Conservation (phyloP, 2,888 invertebrate genomes). For the Dysmachus trigonus region DNA sequence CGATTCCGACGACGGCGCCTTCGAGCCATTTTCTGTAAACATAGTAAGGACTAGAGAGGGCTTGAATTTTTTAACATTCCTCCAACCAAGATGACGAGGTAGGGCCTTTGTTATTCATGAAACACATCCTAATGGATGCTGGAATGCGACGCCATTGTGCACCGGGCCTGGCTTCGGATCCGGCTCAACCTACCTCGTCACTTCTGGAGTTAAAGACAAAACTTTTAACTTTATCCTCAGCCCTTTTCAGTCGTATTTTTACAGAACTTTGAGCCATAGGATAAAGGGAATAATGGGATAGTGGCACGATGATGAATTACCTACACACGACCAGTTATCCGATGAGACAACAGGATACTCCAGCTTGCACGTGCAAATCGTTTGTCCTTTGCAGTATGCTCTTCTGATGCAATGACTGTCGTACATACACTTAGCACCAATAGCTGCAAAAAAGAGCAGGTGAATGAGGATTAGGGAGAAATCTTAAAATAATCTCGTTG, state of each 20-base stretch:
- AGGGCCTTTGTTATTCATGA: constrained; percentile 39
- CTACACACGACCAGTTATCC: constrained; percentile 52
- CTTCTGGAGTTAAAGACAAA: constrained; percentile 9
- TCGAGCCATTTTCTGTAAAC: constrained; percentile 38
- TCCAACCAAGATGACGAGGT: constrained; percentile 32
- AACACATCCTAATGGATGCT: constrained; percentile 33
- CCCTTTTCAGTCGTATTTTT: constrained; percentile 20
- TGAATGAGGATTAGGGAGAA: background rate
- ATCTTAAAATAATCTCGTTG: background rate
- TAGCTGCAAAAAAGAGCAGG: constrained; percentile 47
- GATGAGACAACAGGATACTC: constrained; percentile 50
- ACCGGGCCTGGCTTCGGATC: background rate
- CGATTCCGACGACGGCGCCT: constrained; percentile 9
- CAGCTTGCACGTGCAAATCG: constrained; percentile 52
- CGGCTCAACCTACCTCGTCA: constrained; percentile 11
- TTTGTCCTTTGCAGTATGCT: constrained; percentile 52
- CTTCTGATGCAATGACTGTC: constrained; percentile 52
- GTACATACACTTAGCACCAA: constrained; percentile 51
- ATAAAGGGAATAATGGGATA: constrained; percentile 34
- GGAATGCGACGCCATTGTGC: background rate
- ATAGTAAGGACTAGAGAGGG: constrained; percentile 8
- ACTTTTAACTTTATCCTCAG: constrained; percentile 30
- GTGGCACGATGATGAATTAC: constrained; percentile 48
- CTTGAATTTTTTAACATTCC: constrained; percentile 35
- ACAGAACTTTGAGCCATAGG: constrained; percentile 14